Evolutionary conservation across 2,888 invertebrate species (phyloP), one percentile per base, ranked within the genome.

Genomic region (Thelaira solivaga): DNA sequence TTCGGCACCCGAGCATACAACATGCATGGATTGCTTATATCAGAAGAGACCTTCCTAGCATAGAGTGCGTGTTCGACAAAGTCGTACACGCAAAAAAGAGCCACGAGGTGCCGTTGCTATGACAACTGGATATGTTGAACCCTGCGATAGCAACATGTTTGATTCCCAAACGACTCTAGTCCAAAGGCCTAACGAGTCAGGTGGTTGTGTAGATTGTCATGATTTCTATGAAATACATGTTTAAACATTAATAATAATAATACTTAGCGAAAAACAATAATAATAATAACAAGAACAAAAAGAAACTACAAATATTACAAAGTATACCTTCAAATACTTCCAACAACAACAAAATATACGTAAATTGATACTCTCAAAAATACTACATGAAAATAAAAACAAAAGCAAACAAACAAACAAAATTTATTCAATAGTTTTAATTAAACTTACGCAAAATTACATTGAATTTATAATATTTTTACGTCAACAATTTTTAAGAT

Each of bases 21-120:
- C 93, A 24, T 94, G 94, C 89, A 93, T 93, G 82, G 93, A 94
- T 85, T 94, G 94, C 85, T 91, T 93, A 88, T 91, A 93, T 45
- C 93, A 93, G 72, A 91, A 90, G 82, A 90, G 91, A 88, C 90
- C 90, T 82, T 92, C 92, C 91, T 92, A 92, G 92, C 92, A 92
- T 90, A 92, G 90, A 91, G 91, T 90, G 90, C 89, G 90, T 87
- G 89, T 88, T 84, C 89, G 88, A 82, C 92, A 90, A 90, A 92
- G 92, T 90, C 92, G 92, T 90, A 91, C 91, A 90, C 92, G 92
- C 86, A 90, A 89, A 82, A 89, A 89, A 82, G 85, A 90, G 84
- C 89, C 90, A 82, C 87, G 90, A 34, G 87, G 86, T 61, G 81
- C 85, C 80, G 82, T 84, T 43, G 81, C 84, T 20, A 81, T 80